These are phyloP conservation scores for Marronus borbonicus DNA, from an alignment of 2,888 invertebrate genomes.

Conservation along the genomic window DNA sequence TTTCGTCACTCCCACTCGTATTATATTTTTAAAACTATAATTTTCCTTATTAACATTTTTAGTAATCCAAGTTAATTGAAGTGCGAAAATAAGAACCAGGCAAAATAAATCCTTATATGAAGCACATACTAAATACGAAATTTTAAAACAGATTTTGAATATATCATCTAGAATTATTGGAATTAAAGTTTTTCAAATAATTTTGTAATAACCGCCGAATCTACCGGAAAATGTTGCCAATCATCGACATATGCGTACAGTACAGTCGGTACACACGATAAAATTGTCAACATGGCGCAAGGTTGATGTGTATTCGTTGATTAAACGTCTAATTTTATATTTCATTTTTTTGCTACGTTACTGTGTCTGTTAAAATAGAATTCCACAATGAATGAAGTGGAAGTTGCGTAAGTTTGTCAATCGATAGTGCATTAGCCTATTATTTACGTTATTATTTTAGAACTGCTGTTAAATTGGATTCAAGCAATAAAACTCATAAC, in stretches of 20 bases:
- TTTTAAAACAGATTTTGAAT: background rate
- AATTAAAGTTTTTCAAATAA: background rate
- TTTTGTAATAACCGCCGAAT: constrained; percentile 26
- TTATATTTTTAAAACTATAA: constrained; percentile 58
- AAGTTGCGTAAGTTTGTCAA: constrained; percentile 46
- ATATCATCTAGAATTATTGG: background rate
- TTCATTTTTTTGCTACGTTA: background rate
- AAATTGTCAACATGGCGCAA: constrained; percentile 43
- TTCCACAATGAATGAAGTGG: constrained; percentile 36
- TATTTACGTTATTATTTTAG: constrained; percentile 49
- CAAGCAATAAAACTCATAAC: constrained; percentile 50
- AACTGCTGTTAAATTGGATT: constrained; percentile 56
- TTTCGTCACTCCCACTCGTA: constrained; percentile 60
- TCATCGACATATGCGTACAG: background rate
- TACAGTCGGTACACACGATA: background rate
- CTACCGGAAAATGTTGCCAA: constrained; percentile 18
- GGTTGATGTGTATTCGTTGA: constrained; percentile 21
- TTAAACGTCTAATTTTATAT: constrained; percentile 30
- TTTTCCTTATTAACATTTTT: constrained; percentile 27
- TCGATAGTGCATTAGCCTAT: constrained; percentile 29
- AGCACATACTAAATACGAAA: background rate
- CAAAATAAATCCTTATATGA: no score
- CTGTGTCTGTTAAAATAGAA: constrained; percentile 3
- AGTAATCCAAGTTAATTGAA: no score
- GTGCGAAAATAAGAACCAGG: no score